phyloP scores from a whole-genome alignment of 2,888 invertebrate species.

The Willowsia nigromaculata region DNA sequence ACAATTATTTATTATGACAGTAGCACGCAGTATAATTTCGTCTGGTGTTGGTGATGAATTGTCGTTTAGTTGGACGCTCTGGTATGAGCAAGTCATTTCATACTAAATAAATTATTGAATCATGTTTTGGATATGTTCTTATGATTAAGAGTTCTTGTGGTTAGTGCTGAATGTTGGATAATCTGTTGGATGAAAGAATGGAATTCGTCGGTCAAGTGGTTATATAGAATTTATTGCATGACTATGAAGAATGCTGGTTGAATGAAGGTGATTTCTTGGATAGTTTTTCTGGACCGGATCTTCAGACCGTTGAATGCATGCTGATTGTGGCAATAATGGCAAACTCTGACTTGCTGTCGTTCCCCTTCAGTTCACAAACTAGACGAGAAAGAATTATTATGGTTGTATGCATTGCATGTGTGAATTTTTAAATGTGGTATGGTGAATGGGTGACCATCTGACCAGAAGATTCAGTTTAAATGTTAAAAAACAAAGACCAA shows the following conservation, averaged over 20 bases:
- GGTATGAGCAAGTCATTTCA: too few species aligned
- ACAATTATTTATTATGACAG: not conserved
- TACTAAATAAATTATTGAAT: not conserved
- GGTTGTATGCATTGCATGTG: not conserved
- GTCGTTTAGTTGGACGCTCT: not conserved
- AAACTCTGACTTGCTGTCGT: conserved; percentile 10
- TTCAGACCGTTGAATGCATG: conserved; percentile 41
- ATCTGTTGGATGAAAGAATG: too few species aligned
- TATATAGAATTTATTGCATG: not conserved
- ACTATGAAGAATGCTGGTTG: not conserved
- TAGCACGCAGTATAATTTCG: not conserved
- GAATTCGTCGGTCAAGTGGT: not conserved
- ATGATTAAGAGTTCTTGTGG: not conserved
- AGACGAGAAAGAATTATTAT: not conserved
- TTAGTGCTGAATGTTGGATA: not conserved
- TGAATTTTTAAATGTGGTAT: not conserved
- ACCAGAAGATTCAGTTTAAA: not conserved
- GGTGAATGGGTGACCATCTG: conserved; percentile 41
- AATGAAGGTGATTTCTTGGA: not conserved
- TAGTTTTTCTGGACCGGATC: conserved; percentile 60
- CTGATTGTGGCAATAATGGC: not conserved
- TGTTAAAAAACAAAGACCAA: not conserved
- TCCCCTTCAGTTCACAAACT: conserved; percentile 46
- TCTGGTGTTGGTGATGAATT: not conserved
- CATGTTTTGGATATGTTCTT: not conserved